Conservation (phyloP, 1,140 invertebrate genomes). For the Drosophila melanogaster region Release_6_plus_ISO1_MT NT_033777.3:22424001-22424500, state of each 20-base stretch:
- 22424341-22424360: slow-evolving; percentile 87
- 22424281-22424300: slow-evolving; percentile 79
- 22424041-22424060: slow-evolving; percentile 85
- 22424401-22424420: slow-evolving; percentile 87
- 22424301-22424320: slow-evolving; percentile 86
- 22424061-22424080: slow-evolving; percentile 87
- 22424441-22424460: slow-evolving; percentile 87
- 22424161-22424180: no score
- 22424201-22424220: no score
- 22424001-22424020: slow-evolving; percentile 88
- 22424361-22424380: slow-evolving; percentile 85
- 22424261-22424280: no score
- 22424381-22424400: slow-evolving; percentile 87
- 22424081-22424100: slow-evolving; percentile 63
- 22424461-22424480: slow-evolving; percentile 85
- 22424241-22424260: no score
- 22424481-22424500: slow-evolving; percentile 87
- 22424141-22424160: no score
- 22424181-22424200: no score
- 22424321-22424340: slow-evolving; percentile 86
- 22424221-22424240: no score
- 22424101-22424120: no score
- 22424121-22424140: no score
- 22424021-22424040: slow-evolving; percentile 86
- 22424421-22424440: slow-evolving; percentile 86